Base-by-base conservation (phyloP, 2,113 vertebrate genomes). In the Gymnobelideus leadbeateri region DNA sequence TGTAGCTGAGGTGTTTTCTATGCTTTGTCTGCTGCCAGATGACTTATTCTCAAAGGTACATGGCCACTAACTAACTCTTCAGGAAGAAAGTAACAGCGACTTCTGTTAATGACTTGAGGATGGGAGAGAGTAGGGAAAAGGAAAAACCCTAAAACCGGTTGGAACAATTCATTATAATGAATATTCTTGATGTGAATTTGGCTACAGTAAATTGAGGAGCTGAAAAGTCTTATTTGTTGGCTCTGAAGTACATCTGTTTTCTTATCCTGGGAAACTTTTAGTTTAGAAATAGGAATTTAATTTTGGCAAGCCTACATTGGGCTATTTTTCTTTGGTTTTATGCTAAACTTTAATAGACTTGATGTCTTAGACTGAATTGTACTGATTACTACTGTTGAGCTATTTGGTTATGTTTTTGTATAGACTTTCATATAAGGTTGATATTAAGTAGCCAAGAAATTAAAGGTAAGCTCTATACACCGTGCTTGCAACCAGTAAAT, bases 1-100 rank as follows among this genome's bases (percentile, higher is more conserved):
- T 91, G 52, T 93, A 92, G 52, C 68, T 96, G 93, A 92, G 96
- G 55, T 95, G 90, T 94, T 95, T 93, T 25, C 26, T 31, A 92
- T 25, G n/a, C 28, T 43, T 43, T 1, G 31, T 91, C 31, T 93
- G 50, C 49, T 94, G 92, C 50, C 94, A 94, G 55, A 90, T 95
- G 89, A 24, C 90, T 52, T 68, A 49, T 57, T 94, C 94, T 96
- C 89, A 54, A 8, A 94, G 21, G 3, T 28, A 11, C 19, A 6
- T 8, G 53, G 93, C 52, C 68, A 95, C 52, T 52, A 51, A 95
- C 52, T 52, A 51, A 50, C 51, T 91, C 49, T 84, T 92, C 23
- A 46, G 28, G 25, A 46, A 94, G 90, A 93, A 37, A 96, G 54
- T 57, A 92, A 21, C 51, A 93, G 53, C 91, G 61, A 12, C 49